Base-by-base conservation (phyloP, 2,113 vertebrate genomes). In the Spheniscus mendiculus region DNA sequence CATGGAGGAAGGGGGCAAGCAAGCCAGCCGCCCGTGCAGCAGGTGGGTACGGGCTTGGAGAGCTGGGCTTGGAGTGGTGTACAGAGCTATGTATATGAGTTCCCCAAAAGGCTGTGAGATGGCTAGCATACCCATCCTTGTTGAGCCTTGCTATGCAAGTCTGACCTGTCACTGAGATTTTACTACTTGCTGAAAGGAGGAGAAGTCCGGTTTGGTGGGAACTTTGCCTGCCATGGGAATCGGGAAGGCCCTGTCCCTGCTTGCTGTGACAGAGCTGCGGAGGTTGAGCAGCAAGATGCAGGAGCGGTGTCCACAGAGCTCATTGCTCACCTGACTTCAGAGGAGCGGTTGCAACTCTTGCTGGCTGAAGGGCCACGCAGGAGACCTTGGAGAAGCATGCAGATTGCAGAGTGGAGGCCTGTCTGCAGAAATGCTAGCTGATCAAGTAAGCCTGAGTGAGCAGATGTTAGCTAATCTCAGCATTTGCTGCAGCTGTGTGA, bases 231-330 rank as follows among this genome's bases (percentile, higher is more conserved):
- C 30, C 21, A 15, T 3, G 19, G 30, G 19, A 55, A 44, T 13
- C 1, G 1, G 65, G n/a, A 83, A 80, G 26, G 55, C 74, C 9
- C 16, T 49, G 30, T 25, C 40, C 4, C 1, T 53, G 27, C 22
- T 74, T 0, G 0, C 29, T 44, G 8, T 29, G 34, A 9, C 0
- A 4, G 36, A 62, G 30, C 9, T n/a, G 15, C 0, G 3, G 22
- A 58, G 13, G 15, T 42, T 80, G 62, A 49, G 23, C 15, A 74
- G 50, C 0, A 6, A 70, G 55, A 44, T 38, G 30, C 10, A 74
- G 49, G 34, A 79, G 26, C 1, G 1, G 15, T 27, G 29, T 8
- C 27, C 20, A 21, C 1, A 2, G n/a, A 20, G 10, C 27, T 53
- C 20, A 10, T 19, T 38, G 12, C 23, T 69, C 27, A 8, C 20